These are phyloP conservation scores for Rhimphoctona megacephalus DNA, from an alignment of 2,888 invertebrate genomes.

Conservation along the genomic window DNA sequence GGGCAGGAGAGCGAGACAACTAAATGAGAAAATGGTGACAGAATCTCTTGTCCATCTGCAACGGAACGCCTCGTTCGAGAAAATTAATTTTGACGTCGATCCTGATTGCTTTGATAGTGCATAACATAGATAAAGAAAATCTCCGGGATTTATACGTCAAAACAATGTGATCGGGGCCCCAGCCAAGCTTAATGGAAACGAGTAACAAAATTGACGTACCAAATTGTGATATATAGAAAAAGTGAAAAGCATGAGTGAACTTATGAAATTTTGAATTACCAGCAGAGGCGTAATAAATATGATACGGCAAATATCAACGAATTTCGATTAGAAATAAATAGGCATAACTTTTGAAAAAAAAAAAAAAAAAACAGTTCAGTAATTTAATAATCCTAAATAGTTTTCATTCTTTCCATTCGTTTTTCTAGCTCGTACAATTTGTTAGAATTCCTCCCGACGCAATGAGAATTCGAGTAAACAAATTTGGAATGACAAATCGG, in stretches of 20 bases:
- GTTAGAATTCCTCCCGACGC: not conserved
- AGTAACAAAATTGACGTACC: not conserved
- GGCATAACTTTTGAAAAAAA: not conserved
- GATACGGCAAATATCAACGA: not conserved
- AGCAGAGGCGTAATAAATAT: too few relatives aligned
- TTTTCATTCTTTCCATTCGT: not conserved
- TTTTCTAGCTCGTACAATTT: not conserved
- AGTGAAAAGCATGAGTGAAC: too few relatives aligned
- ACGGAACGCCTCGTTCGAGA: constrained; percentile 2
- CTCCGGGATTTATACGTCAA: not conserved
- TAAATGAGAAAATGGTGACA: constrained; percentile 28
- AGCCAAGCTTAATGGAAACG: not conserved
- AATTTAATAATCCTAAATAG: not conserved
- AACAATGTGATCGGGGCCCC: not conserved
- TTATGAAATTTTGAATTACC: too few relatives aligned
- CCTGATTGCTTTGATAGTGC: not conserved
- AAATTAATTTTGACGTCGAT: constrained; percentile 15
- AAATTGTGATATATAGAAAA: too few relatives aligned
- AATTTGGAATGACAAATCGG: not conserved
- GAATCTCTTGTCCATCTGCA: not conserved
- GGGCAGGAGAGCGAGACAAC: constrained; percentile 23
- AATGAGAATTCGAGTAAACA: not conserved
- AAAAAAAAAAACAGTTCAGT: not conserved
- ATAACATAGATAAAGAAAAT: not conserved
- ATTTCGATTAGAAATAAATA: not conserved